Conservation (phyloP, 2,113 vertebrate genomes). For the Psilopogon haemacephalus region DNA sequence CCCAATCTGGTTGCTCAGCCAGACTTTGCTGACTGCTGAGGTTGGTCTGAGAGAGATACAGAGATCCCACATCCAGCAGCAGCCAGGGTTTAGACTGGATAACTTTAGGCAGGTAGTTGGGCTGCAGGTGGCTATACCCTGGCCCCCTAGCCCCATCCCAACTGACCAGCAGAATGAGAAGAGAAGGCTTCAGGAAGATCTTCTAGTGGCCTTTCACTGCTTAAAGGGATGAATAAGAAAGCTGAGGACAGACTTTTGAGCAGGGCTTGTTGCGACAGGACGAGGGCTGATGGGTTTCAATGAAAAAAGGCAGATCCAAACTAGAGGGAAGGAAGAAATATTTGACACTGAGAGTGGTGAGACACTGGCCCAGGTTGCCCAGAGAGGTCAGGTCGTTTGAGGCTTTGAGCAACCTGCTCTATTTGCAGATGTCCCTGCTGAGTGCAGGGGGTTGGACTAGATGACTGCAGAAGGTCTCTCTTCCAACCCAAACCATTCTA, state of each 20-base stretch:
- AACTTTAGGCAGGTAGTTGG: fast-evolving
- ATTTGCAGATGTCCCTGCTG: too few species aligned
- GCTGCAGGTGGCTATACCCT: not conserved
- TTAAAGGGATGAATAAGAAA: not conserved
- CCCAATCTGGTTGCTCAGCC: not conserved
- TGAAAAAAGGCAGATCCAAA: too few species aligned
- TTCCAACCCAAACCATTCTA: not conserved
- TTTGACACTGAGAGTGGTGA: not conserved
- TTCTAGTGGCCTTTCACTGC: not conserved
- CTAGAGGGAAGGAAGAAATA: not conserved
- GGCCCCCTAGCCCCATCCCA: fast-evolving
- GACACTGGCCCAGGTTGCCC: not conserved
- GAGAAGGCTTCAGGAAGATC: not conserved
- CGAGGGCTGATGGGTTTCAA: not conserved
- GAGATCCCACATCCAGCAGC: not conserved
- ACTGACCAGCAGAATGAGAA: not conserved
- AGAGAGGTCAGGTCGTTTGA: not conserved
- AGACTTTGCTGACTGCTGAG: not conserved
- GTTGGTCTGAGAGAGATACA: not conserved
- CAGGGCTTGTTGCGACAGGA: not conserved
- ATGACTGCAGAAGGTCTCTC: not conserved
- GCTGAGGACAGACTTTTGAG: not conserved
- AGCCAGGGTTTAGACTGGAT: not conserved
- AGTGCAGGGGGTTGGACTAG: too few species aligned
- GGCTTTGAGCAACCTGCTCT: not conserved